Percentiles rank a stretch among this genome's conserved stretches.
Evolutionary conservation across 2,113 vertebrate species (phyloP).

Genomic region (Sitta europaea): DNA sequence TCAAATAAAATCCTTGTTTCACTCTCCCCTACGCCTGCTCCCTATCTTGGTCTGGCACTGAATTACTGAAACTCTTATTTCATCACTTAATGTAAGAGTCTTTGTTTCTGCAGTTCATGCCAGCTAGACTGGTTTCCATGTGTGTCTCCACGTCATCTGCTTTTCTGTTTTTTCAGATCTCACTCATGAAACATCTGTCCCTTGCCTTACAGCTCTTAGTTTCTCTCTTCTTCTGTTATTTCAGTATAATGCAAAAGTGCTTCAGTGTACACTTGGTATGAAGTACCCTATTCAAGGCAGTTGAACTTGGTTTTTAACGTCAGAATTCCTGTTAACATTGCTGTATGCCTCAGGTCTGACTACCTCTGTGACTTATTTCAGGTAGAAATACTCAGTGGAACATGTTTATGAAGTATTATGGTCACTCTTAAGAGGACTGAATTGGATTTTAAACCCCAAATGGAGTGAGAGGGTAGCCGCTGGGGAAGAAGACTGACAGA

Average conservation of each 20-base stretch:
- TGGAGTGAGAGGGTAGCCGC: background rate
- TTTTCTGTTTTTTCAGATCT: background rate
- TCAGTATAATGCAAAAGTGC: background rate
- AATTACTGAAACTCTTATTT: conserved; percentile 52
- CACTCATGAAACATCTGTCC: conserved; percentile 41
- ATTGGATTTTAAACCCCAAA: background rate
- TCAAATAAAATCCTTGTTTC: conserved; percentile 63
- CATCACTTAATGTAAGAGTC: conserved; percentile 39
- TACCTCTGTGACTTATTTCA: conserved; percentile 1
- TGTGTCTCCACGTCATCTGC: conserved; percentile 36
- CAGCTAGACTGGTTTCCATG: conserved; percentile 48
- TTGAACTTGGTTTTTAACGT: background rate
- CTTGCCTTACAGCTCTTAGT: conserved; percentile 1
- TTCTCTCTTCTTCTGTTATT: background rate
- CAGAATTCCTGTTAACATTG: background rate
- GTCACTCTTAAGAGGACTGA: background rate
- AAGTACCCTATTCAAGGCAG: background rate
- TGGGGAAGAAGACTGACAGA: background rate
- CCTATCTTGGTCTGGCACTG: conserved; percentile 59
- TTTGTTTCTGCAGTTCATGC: conserved; percentile 49
- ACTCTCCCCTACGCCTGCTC: background rate
- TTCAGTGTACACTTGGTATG: background rate
- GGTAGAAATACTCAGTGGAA: background rate
- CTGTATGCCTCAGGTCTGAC: background rate
- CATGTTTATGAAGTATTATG: background rate